Evolutionary conservation across 2,888 invertebrate species (phyloP).

Genomic region (Ethmia dodecea): DNA sequence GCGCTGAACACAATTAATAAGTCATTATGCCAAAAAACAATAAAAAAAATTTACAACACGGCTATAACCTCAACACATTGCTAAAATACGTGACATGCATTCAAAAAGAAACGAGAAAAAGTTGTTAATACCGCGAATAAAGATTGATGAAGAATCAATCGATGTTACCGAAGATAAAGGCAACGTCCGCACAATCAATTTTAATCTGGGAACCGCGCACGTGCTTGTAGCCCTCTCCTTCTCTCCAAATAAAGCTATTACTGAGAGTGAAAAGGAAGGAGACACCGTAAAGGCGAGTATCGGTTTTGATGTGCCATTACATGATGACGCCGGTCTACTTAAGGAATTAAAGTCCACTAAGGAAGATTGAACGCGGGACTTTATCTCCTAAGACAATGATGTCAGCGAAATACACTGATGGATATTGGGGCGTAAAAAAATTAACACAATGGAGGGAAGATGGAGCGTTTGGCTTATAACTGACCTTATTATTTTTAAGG

Average conservation of each 20-base stretch:
- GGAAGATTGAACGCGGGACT: conserved; percentile 66
- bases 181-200: conserved; percentile 70
- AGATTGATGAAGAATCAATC: conserved; percentile 77
- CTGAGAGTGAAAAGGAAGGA: conserved; percentile 31
- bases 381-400: conserved; percentile 71
- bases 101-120: conserved; percentile 33
- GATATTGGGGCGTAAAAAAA: conserved; percentile 43
- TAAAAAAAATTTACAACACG: too few species aligned
- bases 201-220: conserved; percentile 65
- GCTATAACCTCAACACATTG: too few species aligned
- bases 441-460: conserved; percentile 5
- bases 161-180: conserved; percentile 59
- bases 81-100: conserved; percentile 22
- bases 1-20: too few species aligned
- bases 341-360: conserved; percentile 69
- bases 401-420: conserved; percentile 66
- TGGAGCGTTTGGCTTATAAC: not conserved
- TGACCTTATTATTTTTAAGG: too few species aligned
- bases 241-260: conserved; percentile 18
- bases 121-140: conserved; percentile 62
- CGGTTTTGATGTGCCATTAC: conserved; percentile 36
- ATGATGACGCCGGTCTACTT: conserved; percentile 53
- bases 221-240: conserved; percentile 34
- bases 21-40: too few species aligned
- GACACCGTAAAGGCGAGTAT: conserved; percentile 39